Evolutionary conservation across 2,888 invertebrate genomes (phyloP), one percentile per base, ranked within the genome.

Genomic region (Leptinotarsa rubiginosa): DNA sequence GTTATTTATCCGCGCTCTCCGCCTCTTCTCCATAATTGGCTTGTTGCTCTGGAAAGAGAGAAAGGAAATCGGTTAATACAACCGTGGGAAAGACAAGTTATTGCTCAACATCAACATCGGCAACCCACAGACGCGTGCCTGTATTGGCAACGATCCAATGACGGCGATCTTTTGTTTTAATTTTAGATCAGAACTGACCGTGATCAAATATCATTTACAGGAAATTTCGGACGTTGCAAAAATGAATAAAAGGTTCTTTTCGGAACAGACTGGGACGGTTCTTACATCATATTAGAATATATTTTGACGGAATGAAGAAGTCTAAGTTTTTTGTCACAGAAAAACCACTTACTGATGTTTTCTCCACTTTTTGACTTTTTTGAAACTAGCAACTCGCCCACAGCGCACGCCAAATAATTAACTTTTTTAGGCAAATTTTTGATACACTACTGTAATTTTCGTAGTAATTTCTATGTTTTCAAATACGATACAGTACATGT

Each of bases 1-100:
- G 85, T 96, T 93, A 89, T 97, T 97, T 85, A 97, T 97, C 84
- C 97, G 91, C 71, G 96, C 97, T 81, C 97, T 91, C 80, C 97
- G 90, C 82, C 95, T 91, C 88, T 97, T 97, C 88, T 97, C 97
- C 96, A 97, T 97, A 82, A 97, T 95, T 47, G 97, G 97, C 87
- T 96, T 96, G 85, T 96, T 96, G 72, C 94, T 96, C 96, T 96
- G 92, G 80, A 92, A 91, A 75, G 59, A 77, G 75, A 79, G 77
- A 79, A 79, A 77, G 78, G 75, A 75, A 70, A 73, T 74, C 62
- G 73, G 72, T 69, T 68, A 74, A 65, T 65, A 54, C 56, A 68
- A 76, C 73, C 78, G 76, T 78, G 76, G 73, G 76, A 78, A 78
- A 67, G n/a, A 69, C 25, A 18, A 41, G 47, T 65, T 72, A 54